Percentiles rank a stretch among this genome's conserved stretches.
These are phyloP conservation scores for Acinonyx jubatus DNA, from an alignment of 2,113 vertebrate species.

Conservation along the genomic window DNA sequence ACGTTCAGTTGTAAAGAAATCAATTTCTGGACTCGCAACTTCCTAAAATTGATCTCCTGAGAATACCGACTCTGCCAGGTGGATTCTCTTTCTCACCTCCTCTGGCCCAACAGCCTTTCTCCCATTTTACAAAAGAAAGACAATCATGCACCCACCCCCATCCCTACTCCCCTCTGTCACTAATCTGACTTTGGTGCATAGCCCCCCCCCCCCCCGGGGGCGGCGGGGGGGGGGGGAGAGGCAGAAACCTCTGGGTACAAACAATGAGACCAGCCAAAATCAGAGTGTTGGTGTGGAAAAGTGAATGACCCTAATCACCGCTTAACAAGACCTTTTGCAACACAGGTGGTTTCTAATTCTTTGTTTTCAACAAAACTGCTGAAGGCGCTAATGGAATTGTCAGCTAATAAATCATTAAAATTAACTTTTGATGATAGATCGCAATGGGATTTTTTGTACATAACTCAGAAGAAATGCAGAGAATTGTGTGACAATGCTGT, in stretches of 20 bases:
- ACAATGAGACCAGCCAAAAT: background rate
- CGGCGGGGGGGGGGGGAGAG: background rate
- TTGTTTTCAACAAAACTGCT: slow-evolving; percentile 39
- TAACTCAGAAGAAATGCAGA: slow-evolving; percentile 44
- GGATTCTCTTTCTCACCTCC: background rate
- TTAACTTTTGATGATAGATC: slow-evolving; percentile 19
- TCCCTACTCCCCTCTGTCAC: background rate
- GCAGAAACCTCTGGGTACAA: background rate
- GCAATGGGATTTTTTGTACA: background rate
- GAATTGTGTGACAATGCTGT: background rate
- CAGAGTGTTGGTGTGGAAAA: slow-evolving; percentile 25
- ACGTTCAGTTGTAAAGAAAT: slow-evolving; percentile 17
- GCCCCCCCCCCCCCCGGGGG: background rate
- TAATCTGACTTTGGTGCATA: slow-evolving; percentile 22
- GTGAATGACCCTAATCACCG: slow-evolving; percentile 1
- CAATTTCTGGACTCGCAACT: background rate
- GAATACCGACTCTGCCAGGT: background rate
- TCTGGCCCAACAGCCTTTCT: background rate
- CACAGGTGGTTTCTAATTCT: slow-evolving; percentile 18
- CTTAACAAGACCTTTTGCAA: slow-evolving; percentile 14
- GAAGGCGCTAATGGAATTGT: slow-evolving; percentile 32
- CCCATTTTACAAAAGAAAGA: slow-evolving; percentile 32
- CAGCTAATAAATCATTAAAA: slow-evolving; percentile 52
- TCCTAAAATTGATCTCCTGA: background rate
- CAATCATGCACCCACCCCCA: background rate